A percentile compares a stretch with the other conserved stretches of the same genome.
These are phyloP conservation scores for Falco concolor DNA, from an alignment of 2,797 vertebrate species.

Conservation along the genomic window DNA sequence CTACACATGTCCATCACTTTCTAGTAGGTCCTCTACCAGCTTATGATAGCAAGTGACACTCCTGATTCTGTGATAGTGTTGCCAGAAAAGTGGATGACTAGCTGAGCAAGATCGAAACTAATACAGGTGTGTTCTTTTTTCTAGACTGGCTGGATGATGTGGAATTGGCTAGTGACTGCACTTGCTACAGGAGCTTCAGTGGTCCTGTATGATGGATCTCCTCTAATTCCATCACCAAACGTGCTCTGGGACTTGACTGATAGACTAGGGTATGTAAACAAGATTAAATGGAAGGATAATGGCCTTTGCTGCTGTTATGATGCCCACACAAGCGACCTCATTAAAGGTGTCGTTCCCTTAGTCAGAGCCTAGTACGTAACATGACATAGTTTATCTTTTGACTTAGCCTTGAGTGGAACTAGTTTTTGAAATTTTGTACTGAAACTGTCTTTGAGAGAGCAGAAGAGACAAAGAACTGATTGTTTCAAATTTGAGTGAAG, in stretches of 20 bases:
- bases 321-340: neutral
- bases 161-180: slow-evolving; percentile 93
- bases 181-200: slow-evolving; percentile 89
- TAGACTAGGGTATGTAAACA: slow-evolving; percentile 83
- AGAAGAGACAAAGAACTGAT: slow-evolving; percentile 22
- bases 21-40: neutral
- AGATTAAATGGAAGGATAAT: no score
- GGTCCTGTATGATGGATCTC: slow-evolving; percentile 94
- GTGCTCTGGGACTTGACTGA: slow-evolving; percentile 95
- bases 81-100: neutral
- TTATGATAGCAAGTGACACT: neutral
- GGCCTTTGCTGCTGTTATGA: neutral
- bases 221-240: slow-evolving; percentile 86
- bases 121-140: neutral
- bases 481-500: slow-evolving; percentile 22
- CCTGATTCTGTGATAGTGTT: neutral
- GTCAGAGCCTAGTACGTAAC: neutral
- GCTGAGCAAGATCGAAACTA: neutral
- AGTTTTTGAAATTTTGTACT: neutral
- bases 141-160: slow-evolving; percentile 99
- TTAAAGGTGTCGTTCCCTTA: neutral
- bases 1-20: neutral
- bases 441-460: neutral
- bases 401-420: neutral
- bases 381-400: neutral